phyloP scores from a whole-genome alignment of 2,113 vertebrate genomes.

The Oreocharis arfaki region DNA sequence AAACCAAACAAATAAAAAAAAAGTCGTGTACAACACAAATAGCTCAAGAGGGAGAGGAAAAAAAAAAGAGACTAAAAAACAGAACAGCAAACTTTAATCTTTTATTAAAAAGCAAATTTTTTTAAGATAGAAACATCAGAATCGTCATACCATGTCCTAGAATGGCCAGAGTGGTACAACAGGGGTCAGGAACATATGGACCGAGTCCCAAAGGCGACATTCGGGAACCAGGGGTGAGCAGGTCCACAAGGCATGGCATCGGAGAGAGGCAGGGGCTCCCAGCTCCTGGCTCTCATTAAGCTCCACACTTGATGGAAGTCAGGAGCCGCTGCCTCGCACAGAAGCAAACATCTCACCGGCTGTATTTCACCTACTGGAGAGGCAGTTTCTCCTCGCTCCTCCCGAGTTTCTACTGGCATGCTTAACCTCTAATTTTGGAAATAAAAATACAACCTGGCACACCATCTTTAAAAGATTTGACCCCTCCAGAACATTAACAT shows the following conservation, averaged over 20 bases:
- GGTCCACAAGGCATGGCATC: constrained; percentile 16
- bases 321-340: background rate
- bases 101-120: background rate
- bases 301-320: background rate
- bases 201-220: background rate
- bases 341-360: constrained; percentile 10
- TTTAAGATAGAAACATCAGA: constrained; percentile 28
- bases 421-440: constrained; percentile 46
- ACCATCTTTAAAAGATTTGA: background rate
- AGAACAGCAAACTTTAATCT: background rate
- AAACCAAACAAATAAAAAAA: background rate
- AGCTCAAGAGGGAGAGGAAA: background rate
- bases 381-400: constrained; percentile 28
- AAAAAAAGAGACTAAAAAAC: background rate
- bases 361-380: constrained; percentile 15
- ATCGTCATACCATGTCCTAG: constrained; percentile 43
- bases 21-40: background rate
- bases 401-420: constrained; percentile 18
- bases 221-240: constrained; percentile 27
- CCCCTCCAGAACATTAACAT: background rate
- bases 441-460: constrained; percentile 56
- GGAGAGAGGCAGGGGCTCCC: background rate
- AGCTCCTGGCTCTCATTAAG: constrained; percentile 11
- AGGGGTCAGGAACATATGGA: constrained; percentile 7
- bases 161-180: constrained; percentile 40